Conservation (phyloP, 1,140 invertebrate genomes). For the Pseudomyrmex sp. region DNA sequence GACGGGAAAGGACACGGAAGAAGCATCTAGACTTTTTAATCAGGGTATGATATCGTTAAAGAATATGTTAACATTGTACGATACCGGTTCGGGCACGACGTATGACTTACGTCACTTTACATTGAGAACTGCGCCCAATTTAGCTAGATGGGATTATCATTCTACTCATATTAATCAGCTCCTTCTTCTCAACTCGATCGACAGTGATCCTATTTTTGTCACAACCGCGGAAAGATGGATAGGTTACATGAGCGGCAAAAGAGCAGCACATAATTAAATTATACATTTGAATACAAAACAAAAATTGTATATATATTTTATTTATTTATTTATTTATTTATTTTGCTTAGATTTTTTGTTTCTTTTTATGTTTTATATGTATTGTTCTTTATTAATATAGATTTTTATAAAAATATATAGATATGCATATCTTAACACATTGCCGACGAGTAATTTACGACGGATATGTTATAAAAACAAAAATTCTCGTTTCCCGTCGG, state of each 20-base stretch:
- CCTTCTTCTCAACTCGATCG: constrained; percentile 94
- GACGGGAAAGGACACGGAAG: constrained; percentile 85
- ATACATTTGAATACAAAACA: background rate
- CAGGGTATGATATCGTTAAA: constrained; percentile 96
- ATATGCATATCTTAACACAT: too few species aligned
- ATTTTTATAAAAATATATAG: too few species aligned
- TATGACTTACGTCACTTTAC: constrained; percentile 98
- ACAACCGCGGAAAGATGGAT: constrained; percentile 97
- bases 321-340: constrained; percentile 28
- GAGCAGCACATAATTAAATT: constrained; percentile 94
- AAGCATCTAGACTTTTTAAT: constrained; percentile 92
- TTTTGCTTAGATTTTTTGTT: background rate
- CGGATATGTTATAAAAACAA: too few species aligned
- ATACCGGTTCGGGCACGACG: constrained; percentile 97
- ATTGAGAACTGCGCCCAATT: constrained; percentile 95
- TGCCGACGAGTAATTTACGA: too few species aligned
- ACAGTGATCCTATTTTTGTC: constrained; percentile 93
- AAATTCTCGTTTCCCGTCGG: too few species aligned
- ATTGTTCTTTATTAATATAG: too few species aligned
- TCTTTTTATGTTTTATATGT: background rate
- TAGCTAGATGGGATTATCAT: constrained; percentile 98
- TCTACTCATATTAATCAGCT: constrained; percentile 99
- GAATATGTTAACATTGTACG: constrained; percentile 95
- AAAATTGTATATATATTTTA: background rate
- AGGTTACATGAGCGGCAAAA: constrained; percentile 97